A percentile compares a stretch with the other conserved stretches of the same genome.
phyloP scores from a whole-genome alignment of 2,888 invertebrate species.

The Drosophila leonis region DNA sequence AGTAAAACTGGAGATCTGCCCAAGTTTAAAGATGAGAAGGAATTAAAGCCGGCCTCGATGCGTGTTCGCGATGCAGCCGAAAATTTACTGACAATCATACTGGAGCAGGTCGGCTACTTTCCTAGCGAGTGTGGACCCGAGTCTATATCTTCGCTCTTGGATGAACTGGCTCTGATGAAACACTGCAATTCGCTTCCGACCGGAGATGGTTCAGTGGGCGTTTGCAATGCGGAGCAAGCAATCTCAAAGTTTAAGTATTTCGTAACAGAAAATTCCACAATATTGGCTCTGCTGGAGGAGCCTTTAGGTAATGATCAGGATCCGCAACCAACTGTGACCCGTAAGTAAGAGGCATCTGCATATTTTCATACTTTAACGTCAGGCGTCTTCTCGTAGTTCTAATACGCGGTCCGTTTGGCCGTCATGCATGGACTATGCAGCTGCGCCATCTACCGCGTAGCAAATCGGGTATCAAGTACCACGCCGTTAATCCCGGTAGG shows the following conservation, averaged over 20 bases:
- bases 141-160: slow-evolving; percentile 93
- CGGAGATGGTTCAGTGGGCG: slow-evolving; percentile 59
- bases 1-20: slow-evolving; percentile 95
- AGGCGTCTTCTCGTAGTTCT: slow-evolving; percentile 87
- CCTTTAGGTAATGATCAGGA: slow-evolving; percentile 97
- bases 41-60: slow-evolving; percentile 98
- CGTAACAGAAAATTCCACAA: slow-evolving; percentile 95
- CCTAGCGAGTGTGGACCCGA: slow-evolving; percentile 94
- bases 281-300: slow-evolving; percentile 95
- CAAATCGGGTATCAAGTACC: slow-evolving; percentile 89
- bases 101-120: slow-evolving; percentile 95
- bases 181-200: slow-evolving; percentile 89
- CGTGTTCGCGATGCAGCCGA: slow-evolving; percentile 99
- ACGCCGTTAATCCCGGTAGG: slow-evolving; percentile 88
- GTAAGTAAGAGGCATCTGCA: slow-evolving; percentile 79
- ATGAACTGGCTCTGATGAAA: slow-evolving; percentile 93
- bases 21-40: slow-evolving; percentile 97
- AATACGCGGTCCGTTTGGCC: slow-evolving; percentile 96
- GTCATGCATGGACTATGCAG: slow-evolving; percentile 97
- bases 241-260: slow-evolving; percentile 93
- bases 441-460: slow-evolving; percentile 94
- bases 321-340: slow-evolving; percentile 95
- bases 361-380: neutral
- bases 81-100: slow-evolving; percentile 94
- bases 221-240: slow-evolving; percentile 86